Evolutionary conservation across 2,113 vertebrate genomes (phyloP).

Genomic region (Eolophus roseicapilla): DNA sequence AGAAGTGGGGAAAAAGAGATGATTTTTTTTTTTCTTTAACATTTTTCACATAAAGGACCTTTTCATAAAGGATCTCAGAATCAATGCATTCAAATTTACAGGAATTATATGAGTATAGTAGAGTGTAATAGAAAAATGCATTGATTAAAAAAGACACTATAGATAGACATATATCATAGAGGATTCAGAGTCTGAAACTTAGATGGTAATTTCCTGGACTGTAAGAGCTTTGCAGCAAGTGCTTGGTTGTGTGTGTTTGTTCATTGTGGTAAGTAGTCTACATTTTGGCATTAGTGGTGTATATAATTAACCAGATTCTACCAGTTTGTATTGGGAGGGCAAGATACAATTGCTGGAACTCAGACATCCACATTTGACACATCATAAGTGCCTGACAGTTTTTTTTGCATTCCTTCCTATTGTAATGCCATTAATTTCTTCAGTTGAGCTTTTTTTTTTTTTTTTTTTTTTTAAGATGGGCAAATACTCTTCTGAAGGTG

Average conservation of each 20-base stretch:
- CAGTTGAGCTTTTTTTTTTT: not conserved
- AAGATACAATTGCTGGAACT: not conserved
- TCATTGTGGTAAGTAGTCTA: not conserved
- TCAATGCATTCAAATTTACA: not conserved
- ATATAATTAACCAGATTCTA: not conserved
- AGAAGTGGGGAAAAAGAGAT: not conserved
- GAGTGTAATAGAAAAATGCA: not conserved
- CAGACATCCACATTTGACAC: not conserved
- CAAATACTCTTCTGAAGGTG: not conserved
- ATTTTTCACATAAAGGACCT: not conserved
- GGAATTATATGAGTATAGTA: not conserved
- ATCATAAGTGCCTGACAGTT: not conserved
- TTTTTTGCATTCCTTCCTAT: not conserved
- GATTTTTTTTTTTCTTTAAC: not conserved
- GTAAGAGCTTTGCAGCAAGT: not conserved
- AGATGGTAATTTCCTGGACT: not conserved
- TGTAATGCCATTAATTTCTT: not conserved
- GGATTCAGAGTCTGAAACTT: not conserved
- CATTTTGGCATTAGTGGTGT: fast-evolving
- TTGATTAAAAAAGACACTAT: not conserved
- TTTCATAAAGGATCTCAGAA: not conserved
- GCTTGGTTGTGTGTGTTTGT: not conserved
- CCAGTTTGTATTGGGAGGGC: not conserved
- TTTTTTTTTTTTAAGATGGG: not conserved
- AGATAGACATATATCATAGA: not conserved